phyloP scores from a whole-genome alignment of 2,797 vertebrate species.

The Melanogrammus aeglefinus region DNA sequence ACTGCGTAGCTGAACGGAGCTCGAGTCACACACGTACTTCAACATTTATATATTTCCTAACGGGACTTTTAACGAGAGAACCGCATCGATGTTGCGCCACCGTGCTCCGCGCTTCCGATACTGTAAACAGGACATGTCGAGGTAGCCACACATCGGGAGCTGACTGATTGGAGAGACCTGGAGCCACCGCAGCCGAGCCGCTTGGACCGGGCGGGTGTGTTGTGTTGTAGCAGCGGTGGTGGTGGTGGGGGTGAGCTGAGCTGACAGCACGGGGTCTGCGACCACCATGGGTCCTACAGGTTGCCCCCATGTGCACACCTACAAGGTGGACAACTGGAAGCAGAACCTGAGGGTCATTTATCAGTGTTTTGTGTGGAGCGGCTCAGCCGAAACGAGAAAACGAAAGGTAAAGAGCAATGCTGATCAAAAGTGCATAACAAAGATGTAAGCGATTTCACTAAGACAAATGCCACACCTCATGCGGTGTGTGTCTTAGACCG shows the following conservation, averaged over 20 bases:
- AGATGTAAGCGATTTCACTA: conserved; percentile 5
- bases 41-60: conserved; percentile 24
- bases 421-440: no score
- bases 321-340: conserved; percentile 99
- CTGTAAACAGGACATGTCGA: conserved; percentile 57
- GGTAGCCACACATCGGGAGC: conserved; percentile 59
- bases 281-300: conserved; percentile 88
- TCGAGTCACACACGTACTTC: neutral
- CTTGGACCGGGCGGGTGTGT: neutral
- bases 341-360: conserved; percentile 96
- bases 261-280: conserved; percentile 41
- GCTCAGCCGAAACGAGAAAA: conserved; percentile 91
- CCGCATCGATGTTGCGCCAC: conserved; percentile 50
- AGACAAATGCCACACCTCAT: conserved; percentile 5
- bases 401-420: conserved; percentile 80
- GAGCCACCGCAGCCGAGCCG: neutral
- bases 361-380: conserved; percentile 98
- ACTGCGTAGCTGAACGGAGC: conserved; percentile 2
- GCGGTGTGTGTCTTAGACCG: neutral
- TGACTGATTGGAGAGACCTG: neutral
- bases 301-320: conserved; percentile 95
- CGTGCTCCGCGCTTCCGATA: conserved; percentile 44
- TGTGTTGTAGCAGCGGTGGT: neutral
- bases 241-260: conserved; percentile 14
- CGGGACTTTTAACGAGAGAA: conserved; percentile 31